phyloP scores from a whole-genome alignment of 2,888 invertebrate species.

The Dasysyrphus albostriatus region DNA sequence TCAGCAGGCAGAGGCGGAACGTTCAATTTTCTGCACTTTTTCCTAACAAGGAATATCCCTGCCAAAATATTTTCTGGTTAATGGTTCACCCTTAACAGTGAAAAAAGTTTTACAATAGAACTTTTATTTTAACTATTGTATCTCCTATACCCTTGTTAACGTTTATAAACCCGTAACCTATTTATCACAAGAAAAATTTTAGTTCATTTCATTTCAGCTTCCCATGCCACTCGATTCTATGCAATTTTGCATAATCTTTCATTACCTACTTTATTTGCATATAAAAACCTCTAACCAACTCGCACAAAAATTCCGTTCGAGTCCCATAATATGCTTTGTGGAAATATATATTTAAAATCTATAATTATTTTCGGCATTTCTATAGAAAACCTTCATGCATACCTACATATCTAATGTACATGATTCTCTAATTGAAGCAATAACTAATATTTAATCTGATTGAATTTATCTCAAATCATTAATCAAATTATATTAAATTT shows the following conservation, averaged over 20 bases:
- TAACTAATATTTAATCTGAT: conserved; percentile 48
- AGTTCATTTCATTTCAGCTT: background rate
- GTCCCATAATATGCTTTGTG: background rate
- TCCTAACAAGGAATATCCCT: no score
- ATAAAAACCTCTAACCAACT: background rate
- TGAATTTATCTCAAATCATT: conserved; percentile 60
- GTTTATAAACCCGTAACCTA: no score
- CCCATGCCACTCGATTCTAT: background rate
- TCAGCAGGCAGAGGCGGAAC: no score
- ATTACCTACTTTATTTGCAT: no score
- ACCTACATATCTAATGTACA: background rate
- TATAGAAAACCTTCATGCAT: background rate
- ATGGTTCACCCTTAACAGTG: no score
- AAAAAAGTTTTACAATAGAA: no score
- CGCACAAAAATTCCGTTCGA: background rate
- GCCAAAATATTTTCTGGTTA: no score
- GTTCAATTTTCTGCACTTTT: no score
- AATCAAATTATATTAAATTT: conserved; percentile 68
- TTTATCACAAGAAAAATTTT: no score
- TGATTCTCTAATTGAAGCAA: conserved; percentile 29
- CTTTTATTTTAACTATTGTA: no score
- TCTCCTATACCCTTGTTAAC: no score
- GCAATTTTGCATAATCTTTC: background rate
- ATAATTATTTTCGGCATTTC: conserved; percentile 20
- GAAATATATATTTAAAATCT: conserved; percentile 6